Base-by-base conservation (phyloP, 1,140 invertebrate species). In the Drosophila fuyamai region DNA sequence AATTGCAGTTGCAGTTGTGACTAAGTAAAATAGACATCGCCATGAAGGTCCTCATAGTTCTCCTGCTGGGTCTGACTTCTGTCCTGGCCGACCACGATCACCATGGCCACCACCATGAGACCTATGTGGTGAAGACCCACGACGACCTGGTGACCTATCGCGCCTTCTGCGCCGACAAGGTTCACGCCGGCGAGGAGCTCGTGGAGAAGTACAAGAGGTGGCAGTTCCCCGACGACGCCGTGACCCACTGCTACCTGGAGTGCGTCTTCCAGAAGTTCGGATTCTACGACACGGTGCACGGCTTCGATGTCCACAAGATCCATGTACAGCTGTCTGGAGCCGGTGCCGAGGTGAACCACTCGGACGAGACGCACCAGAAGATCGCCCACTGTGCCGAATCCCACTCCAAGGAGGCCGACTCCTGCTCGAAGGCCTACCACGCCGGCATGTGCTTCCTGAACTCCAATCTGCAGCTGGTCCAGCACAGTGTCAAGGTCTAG, bases 241-340 rank as follows among this genome's bases (percentile, higher is more conserved):
- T 79, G 43, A 90, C 76, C 9, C 90, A 60, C 27, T 92, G 90
- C 68, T 92, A 91, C 36, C 18, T 92, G 41, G 83, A 82, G 48
- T 92, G 92, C 35, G 35, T 92, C 27, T 91, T 92, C 29, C 75
- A 92, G 56, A 66, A 92, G 29, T 92, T 92, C 32, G 92, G 85
- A 4, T 57, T 92, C 16, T 92, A 85, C 50, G 88, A 92, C 35
- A 67, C 53, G 2, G 61, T 60, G 4, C 65, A 90, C n/a, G 92
- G 92, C 5, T 92, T 92, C 57, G 77, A 92, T 76, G 76, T 92
- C 16, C 76, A 92, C 68, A 89, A 92, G 62, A 47, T 92, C 1
- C 90, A 92, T 8, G 67, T 83, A 12, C 92, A 92, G 62, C 59
- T 92, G 18, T 67, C 61, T 0, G 83, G 79, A 1, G 50, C 59